Evolutionary conservation across 2,888 invertebrate species (phyloP), one percentile per base, ranked within the genome.

Genomic region (Napeogenes inachia): DNA sequence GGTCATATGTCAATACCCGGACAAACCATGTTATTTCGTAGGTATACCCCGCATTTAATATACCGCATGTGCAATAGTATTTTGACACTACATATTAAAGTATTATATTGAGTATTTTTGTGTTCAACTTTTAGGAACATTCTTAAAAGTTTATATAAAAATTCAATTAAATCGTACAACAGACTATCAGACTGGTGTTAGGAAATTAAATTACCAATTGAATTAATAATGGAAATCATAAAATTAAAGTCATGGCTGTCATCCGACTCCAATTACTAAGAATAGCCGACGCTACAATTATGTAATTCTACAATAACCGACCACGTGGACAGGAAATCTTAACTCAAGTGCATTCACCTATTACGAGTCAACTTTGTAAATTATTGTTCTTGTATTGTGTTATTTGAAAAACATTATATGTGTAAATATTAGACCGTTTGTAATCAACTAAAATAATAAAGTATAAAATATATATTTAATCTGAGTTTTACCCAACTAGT

Each of bases 241-340:
- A 32, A 42, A 30, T 56, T 50, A 33, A 5, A 45, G 13, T 54
- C 32, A 56, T 21, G 35, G 47, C 10, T 38, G 56, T 38, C n/a
- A 56, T 56, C 60, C 56, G 60, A 56, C 50, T 56, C 50, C 54
- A 56, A 45, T 45, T 47, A 50, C 63, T 63, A 50, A 54, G 59
- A 61, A 66, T 63, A 66, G 57, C 21, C 54, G 33, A 42, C 32
- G 10, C 13, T 13, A 60, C 47, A 56, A 45, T 56, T 62, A 64
- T 58, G 42, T 63, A 57, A 63, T 53, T 54, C 45, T 30, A 59
- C 60, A 46, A 54, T 59, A 56, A 60, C 45, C 21, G 21, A 56
- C 57, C 61, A 64, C 64, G 60, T 66, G 66, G 60, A 60, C 53
- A 54, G 61, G 63, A 60, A 58, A 66, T 57, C 59, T 61, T 32